These are phyloP conservation scores for Spatulosminthurus flaviceps DNA, from an alignment of 2,888 invertebrate species.

Conservation along the genomic window DNA sequence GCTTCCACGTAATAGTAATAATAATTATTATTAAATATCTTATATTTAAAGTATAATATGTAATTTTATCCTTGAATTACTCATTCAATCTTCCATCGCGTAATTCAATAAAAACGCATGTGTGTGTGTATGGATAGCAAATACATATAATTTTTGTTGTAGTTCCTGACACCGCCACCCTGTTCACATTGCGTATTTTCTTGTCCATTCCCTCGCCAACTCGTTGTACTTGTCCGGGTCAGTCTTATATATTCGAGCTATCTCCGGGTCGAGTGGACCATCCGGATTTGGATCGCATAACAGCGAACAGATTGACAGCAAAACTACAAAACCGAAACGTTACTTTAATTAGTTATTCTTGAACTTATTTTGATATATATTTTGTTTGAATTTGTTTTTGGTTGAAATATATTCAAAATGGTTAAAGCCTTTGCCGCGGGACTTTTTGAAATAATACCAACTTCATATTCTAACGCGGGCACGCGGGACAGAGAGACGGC, in stretches of 20 bases:
- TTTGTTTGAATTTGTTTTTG: too few species aligned
- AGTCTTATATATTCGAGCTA: conserved; percentile 99
- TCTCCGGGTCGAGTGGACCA: conserved; percentile 99
- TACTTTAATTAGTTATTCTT: too few species aligned
- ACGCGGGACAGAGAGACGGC: too few species aligned
- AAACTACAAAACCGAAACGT: conserved; percentile 74
- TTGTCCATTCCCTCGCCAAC: conserved; percentile 99
- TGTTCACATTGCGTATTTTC: conserved; percentile 97
- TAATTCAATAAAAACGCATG: conserved; percentile 48
- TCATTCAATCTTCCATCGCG: conserved; percentile 40
- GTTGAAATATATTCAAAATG: too few species aligned
- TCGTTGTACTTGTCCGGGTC: conserved; percentile 99
- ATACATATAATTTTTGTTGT: conserved; percentile 40
- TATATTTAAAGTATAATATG: conserved; percentile 48
- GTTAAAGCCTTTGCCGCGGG: too few species aligned
- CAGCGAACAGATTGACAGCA: conserved; percentile 99
- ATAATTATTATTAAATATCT: conserved; percentile 36
- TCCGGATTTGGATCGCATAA: conserved; percentile 99
- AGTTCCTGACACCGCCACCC: conserved; percentile 45
- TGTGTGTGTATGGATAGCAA: conserved; percentile 41
- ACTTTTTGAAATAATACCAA: too few species aligned
- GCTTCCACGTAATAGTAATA: conserved; percentile 43
- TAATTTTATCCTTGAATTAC: conserved; percentile 48
- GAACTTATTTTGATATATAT: conserved; percentile 45
- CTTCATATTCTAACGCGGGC: too few species aligned